These are phyloP conservation scores for Bos javanicus DNA, from an alignment of 2,113 vertebrate species.

Conservation along the genomic window DNA sequence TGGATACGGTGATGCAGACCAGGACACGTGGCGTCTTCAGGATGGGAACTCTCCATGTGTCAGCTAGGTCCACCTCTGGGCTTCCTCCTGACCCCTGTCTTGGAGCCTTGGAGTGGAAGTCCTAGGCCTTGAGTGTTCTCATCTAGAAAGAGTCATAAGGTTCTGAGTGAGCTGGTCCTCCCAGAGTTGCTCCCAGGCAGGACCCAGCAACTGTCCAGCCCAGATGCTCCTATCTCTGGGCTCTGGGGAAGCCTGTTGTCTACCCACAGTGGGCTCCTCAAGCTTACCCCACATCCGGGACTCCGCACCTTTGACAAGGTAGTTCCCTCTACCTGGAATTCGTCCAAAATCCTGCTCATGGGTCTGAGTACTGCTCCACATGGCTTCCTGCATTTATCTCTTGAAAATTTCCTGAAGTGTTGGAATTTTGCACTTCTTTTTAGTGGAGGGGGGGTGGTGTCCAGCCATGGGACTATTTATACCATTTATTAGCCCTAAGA, in stretches of 20 bases:
- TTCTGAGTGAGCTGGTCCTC: neutral
- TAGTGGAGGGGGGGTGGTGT: rapidly evolving
- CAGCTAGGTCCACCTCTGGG: neutral
- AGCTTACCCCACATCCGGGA: neutral
- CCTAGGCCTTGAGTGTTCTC: neutral
- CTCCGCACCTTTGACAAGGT: neutral
- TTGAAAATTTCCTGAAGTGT: neutral
- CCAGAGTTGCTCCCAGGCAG: neutral
- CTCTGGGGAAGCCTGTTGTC: neutral
- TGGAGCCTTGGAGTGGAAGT: neutral
- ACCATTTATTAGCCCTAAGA: neutral
- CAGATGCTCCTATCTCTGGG: rapidly evolving
- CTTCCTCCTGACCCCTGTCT: too few relatives aligned
- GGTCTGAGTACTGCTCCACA: neutral
- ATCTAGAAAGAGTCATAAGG: neutral
- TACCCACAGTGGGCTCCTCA: neutral
- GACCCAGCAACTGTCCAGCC: neutral
- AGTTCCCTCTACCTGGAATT: neutral
- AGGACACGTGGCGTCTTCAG: rapidly evolving
- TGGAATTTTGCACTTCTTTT: neutral
- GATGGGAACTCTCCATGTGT: neutral
- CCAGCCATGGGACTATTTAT: neutral
- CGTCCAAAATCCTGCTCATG: neutral
- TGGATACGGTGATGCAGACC: neutral
- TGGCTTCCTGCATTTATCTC: neutral